Evolutionary conservation across 2,113 vertebrate genomes (phyloP).

Genomic region (Upupa epops): DNA sequence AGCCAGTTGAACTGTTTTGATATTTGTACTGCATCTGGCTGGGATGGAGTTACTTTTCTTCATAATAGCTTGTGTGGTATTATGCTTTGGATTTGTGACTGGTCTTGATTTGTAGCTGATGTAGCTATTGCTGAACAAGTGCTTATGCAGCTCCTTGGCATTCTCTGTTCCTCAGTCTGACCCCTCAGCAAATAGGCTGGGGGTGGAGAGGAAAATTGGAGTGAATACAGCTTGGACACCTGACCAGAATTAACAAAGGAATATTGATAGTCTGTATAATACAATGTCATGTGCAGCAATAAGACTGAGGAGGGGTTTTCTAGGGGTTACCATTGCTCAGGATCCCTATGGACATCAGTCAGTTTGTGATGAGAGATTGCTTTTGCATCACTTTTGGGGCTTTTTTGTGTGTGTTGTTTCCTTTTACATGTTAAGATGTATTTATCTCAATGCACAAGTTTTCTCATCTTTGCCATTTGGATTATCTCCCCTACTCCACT

Average conservation of each 20-base stretch:
- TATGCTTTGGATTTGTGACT: not conserved
- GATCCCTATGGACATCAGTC: not conserved
- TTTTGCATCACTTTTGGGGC: not conserved
- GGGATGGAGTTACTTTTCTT: not conserved
- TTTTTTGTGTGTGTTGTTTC: not conserved
- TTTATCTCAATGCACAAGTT: not conserved
- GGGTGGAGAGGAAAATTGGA: fast-evolving
- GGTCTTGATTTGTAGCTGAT: not conserved
- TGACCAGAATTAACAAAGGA: not conserved
- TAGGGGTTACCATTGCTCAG: not conserved
- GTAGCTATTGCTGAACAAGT: not conserved
- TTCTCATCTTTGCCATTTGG: not conserved
- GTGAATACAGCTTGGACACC: not conserved
- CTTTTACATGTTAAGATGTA: not conserved
- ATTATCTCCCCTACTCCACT: not conserved
- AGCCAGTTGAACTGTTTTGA: not conserved
- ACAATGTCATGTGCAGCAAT: not conserved
- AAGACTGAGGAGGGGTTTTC: not conserved
- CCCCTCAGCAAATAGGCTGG: not conserved
- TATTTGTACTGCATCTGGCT: fast-evolving
- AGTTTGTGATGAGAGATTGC: not conserved
- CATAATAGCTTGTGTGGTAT: not conserved
- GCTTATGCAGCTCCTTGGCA: not conserved
- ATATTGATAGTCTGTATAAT: not conserved
- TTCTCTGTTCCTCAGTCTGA: not conserved